phyloP scores from a whole-genome alignment of 1,140 invertebrate genomes.

The Myzus persicae region DNA sequence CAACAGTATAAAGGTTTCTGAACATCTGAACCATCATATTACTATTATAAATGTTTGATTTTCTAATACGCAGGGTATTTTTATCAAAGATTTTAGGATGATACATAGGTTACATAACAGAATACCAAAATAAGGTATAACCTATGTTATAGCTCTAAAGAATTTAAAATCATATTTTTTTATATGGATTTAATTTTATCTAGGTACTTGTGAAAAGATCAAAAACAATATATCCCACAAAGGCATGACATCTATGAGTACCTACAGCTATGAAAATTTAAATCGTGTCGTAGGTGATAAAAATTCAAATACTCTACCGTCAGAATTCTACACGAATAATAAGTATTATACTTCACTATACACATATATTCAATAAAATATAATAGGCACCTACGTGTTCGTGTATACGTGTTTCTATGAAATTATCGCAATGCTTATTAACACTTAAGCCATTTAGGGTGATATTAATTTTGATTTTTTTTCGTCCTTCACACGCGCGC shows the following conservation, averaged over 20 bases:
- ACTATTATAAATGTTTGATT: neutral
- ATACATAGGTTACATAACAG: neutral
- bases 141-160: neutral
- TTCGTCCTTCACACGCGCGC: neutral
- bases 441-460: neutral
- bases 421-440: neutral
- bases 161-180: neutral
- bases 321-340: neutral
- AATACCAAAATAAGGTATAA: neutral
- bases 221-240: neutral
- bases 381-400: neutral
- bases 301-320: neutral
- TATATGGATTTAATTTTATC: neutral
- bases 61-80: neutral
- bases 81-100: neutral
- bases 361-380: neutral
- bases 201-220: neutral
- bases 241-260: no score
- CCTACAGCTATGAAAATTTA: neutral
- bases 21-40: neutral
- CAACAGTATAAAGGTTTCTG: neutral
- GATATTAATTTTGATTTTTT: neutral
- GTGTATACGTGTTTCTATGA: neutral
- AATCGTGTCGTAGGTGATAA: neutral
- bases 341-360: neutral